phyloP scores from a whole-genome alignment of 2,888 invertebrate genomes.

The Vanessa cardui region DNA sequence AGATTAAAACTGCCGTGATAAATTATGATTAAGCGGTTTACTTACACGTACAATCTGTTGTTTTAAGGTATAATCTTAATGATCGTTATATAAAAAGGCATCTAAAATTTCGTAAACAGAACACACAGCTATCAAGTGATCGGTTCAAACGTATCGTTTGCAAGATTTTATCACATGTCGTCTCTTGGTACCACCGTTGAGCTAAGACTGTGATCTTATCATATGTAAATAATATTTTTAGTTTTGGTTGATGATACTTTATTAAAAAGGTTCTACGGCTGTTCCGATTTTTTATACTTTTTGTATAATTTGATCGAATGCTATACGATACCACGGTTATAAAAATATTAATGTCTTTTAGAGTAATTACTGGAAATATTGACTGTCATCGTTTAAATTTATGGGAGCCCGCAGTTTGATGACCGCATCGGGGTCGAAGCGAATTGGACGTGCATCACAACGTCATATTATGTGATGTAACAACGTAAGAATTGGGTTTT shows the following conservation, averaged over 20 bases:
- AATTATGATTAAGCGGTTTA: conserved; percentile 1
- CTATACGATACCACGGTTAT: neutral
- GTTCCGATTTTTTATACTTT: neutral
- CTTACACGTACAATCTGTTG: neutral
- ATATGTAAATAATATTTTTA: conserved; percentile 25
- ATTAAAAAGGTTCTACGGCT: neutral
- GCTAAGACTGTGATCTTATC: conserved; percentile 38
- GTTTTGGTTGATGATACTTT: neutral
- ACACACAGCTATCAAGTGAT: conserved; percentile 37
- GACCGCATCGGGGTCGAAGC: conserved; percentile 45
- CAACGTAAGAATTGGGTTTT: conserved; percentile 29
- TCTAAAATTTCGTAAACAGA: neutral
- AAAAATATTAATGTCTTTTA: neutral
- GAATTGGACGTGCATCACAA: conserved; percentile 56
- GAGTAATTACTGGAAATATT: neutral
- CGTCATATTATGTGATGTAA: conserved; percentile 55
- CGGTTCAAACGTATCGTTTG: conserved; percentile 53
- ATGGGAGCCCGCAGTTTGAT: conserved; percentile 42
- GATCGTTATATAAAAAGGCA: neutral
- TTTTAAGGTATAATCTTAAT: neutral
- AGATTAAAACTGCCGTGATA: neutral
- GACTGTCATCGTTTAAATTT: conserved; percentile 14
- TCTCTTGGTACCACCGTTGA: conserved; percentile 54
- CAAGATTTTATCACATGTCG: conserved; percentile 52
- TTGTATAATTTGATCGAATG: neutral